Conservation (phyloP, 2,113 vertebrate species). For the Piaya cayana region DNA sequence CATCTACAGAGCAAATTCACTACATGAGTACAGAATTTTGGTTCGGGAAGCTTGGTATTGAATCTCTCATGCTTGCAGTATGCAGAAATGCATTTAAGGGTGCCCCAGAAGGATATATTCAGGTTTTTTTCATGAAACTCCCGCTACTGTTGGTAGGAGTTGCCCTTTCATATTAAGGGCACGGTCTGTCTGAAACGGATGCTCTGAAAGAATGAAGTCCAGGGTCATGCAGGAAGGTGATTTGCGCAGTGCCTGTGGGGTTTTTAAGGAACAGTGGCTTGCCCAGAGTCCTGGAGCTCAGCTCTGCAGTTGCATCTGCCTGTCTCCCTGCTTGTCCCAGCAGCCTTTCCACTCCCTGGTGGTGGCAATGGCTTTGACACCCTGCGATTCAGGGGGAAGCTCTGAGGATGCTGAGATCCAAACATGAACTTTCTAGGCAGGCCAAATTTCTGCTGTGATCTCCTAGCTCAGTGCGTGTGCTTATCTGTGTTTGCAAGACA, state of each 20-base stretch:
- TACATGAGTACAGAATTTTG: not conserved
- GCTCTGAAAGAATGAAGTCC: not conserved
- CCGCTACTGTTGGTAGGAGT: not conserved
- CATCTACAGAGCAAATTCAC: not conserved
- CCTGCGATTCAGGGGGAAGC: slow-evolving; percentile 12
- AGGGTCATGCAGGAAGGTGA: fast-evolving
- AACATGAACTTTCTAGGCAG: slow-evolving; percentile 50
- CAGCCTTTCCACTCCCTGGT: not conserved
- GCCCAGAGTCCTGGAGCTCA: not conserved
- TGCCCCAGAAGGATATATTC: not conserved
- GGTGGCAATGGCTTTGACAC: not conserved
- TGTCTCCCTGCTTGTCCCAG: not conserved
- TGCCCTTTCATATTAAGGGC: not conserved
- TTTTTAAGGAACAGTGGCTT: not conserved
- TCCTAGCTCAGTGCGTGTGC: not conserved
- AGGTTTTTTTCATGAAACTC: not conserved
- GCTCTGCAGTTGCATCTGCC: not conserved
- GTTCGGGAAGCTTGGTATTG: not conserved
- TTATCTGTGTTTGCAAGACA: slow-evolving; percentile 63
- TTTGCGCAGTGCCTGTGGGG: fast-evolving
- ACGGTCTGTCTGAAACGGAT: not conserved
- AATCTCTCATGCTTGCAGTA: fast-evolving
- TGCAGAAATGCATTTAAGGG: not conserved
- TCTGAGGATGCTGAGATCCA: slow-evolving; percentile 51
- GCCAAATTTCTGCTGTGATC: slow-evolving; percentile 52